A percentile compares a stretch with the other conserved stretches of the same genome.
Evolutionary conservation across 2,797 vertebrate species (phyloP).

Genomic region (Apodemus agrarius): DNA sequence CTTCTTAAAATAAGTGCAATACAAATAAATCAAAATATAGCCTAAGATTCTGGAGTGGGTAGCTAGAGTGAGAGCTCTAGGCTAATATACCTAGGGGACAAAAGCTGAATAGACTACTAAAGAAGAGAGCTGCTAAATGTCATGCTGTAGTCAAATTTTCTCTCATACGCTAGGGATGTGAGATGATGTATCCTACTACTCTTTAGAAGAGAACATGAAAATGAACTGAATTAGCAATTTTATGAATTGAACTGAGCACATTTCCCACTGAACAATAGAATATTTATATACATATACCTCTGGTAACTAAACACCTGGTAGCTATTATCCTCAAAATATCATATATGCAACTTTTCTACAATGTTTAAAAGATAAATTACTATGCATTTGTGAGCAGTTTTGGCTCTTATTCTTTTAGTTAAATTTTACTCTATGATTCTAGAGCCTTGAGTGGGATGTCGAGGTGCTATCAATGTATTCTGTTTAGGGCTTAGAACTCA

Average conservation of each 20-base stretch:
- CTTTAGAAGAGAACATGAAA: not conserved
- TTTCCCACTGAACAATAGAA: not conserved
- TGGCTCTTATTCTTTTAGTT: not conserved
- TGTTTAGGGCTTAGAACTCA: not conserved
- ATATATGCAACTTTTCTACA: too few species aligned
- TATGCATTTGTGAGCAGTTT: not conserved
- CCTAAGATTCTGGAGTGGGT: not conserved
- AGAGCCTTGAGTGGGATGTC: not conserved
- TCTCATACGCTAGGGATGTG: not conserved
- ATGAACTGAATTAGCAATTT: not conserved
- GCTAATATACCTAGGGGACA: not conserved
- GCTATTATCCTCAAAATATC: not conserved
- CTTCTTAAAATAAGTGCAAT: not conserved
- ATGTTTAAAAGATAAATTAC: not conserved
- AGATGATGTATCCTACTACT: not conserved
- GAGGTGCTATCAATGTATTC: accelerated
- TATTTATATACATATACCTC: not conserved
- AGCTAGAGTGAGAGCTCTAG: not conserved
- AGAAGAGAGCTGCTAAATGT: not conserved
- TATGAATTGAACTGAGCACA: not conserved
- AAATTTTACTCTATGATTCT: not conserved
- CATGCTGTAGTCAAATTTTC: not conserved
- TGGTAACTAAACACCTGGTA: not conserved
- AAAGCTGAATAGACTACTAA: not conserved
- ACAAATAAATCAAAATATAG: not conserved